Base-by-base conservation (phyloP, 2,113 vertebrate genomes). In the Protobothrops mucrosquamatus region DNA sequence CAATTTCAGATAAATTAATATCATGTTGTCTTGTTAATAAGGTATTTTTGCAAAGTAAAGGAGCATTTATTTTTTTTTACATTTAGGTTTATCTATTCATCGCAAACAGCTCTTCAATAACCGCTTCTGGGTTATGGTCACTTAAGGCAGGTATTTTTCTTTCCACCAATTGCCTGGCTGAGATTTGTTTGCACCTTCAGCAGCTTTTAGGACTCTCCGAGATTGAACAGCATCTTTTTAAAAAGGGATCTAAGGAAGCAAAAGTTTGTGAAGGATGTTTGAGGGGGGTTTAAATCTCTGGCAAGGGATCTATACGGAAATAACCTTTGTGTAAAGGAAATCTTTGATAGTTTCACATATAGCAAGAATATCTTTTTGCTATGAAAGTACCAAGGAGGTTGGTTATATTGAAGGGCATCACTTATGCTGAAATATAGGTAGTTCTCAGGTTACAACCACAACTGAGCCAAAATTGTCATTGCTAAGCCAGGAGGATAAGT, bases 211-310 rank as follows among this genome's bases (percentile, higher is more conserved):
- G n/a, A 52, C 26, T 34, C n/a, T 69, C 56, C 46, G 92, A 15
- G 90, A 81, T 90, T 93, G 89, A 89, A 93, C 81, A 54, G 81
- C 92, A 90, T 43, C 81, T 90, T 12, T 87, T 59, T 43, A 23
- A 51, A 9, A 52, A 10, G 24, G 46, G 29, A 48, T 14, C 34
- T 43, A 64, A 69, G 85, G 52, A 61, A 39, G 11, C 10, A 61
- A 87, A 55, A 6, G 11, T 69, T 54, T 6, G 54, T 74, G 14
- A 55, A 43, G 10, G 87, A 89, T 24, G 54, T 64, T 15, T n/a
- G 9, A 39, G 20, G 46, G 9, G 8, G 8, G 4, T 85, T 61
- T 87, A 57, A 15, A 48, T 29, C 6, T 85, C 29, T 87, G 85
- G 29, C 48, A 22, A 43, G 4, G n/a, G 55, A 1, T 26, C 34